phyloP scores from a whole-genome alignment of 2,888 invertebrate species.

The Piscicola geometra region DNA sequence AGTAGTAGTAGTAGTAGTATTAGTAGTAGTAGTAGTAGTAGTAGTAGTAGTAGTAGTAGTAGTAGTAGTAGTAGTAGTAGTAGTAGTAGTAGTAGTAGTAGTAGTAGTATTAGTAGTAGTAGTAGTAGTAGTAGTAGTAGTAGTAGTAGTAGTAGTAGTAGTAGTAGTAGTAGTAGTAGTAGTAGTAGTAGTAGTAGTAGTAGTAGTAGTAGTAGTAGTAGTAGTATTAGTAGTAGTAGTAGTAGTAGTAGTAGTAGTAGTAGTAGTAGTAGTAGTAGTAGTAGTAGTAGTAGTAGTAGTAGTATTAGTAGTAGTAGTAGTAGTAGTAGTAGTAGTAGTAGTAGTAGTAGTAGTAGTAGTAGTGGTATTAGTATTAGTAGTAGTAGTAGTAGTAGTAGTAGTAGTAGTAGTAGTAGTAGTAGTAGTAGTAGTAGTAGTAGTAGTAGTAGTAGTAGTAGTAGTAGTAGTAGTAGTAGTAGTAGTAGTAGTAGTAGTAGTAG shows the following conservation, averaged over 20 bases:
- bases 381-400: conserved; percentile 24
- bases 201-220: conserved; percentile 11
- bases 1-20: conserved; percentile 22
- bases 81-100: neutral
- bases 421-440: conserved; percentile 25
- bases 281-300: conserved; percentile 21
- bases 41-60: conserved; percentile 3
- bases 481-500: conserved; percentile 10
- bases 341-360: conserved; percentile 24
- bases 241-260: conserved; percentile 22
- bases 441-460: conserved; percentile 24
- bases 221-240: conserved; percentile 14
- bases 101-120: conserved; percentile 22
- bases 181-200: conserved; percentile 19
- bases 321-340: conserved; percentile 25
- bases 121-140: conserved; percentile 17
- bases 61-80: conserved; percentile 6
- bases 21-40: conserved; percentile 22
- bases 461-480: neutral
- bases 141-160: conserved; percentile 22
- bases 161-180: conserved; percentile 19
- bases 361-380: conserved; percentile 18
- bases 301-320: conserved; percentile 23
- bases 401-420: conserved; percentile 24
- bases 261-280: conserved; percentile 24